These are phyloP conservation scores for Neolamprologus kungweensis DNA, from an alignment of 2,113 vertebrate genomes.

Conservation along the genomic window DNA sequence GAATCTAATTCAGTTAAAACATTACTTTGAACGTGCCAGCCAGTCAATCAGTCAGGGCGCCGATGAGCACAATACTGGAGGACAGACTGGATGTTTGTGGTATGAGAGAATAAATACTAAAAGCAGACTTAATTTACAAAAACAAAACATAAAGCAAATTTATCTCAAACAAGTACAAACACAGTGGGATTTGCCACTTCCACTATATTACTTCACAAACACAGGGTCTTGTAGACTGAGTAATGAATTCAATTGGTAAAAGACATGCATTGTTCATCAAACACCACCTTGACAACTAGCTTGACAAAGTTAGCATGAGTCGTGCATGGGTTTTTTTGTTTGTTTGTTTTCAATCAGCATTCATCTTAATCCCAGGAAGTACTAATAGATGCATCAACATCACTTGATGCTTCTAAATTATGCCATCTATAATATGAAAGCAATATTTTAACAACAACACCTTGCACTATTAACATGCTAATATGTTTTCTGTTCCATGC, in stretches of 20 bases:
- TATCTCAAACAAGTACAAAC: neutral
- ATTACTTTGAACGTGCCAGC: neutral
- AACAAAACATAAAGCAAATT: neutral
- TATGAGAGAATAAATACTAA: neutral
- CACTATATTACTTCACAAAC: slow-evolving; percentile 13
- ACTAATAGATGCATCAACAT: neutral
- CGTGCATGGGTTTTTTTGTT: neutral
- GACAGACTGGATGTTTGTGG: neutral
- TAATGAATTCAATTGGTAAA: neutral
- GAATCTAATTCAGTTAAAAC: neutral
- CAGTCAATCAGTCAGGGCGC: neutral
- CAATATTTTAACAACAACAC: neutral
- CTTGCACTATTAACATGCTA: neutral
- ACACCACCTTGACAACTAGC: neutral
- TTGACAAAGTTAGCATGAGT: neutral
- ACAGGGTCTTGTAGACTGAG: slow-evolving; percentile 12
- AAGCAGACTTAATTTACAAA: neutral
- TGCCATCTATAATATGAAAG: neutral
- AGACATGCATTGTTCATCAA: neutral
- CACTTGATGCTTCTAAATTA: neutral
- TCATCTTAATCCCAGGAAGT: neutral
- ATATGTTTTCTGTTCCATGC: neutral
- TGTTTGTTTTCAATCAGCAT: neutral
- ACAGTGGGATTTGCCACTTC: neutral
- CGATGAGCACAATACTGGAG: neutral